Base-by-base conservation (phyloP, 2,113 vertebrate genomes). In the Myrmecobius fasciatus region DNA sequence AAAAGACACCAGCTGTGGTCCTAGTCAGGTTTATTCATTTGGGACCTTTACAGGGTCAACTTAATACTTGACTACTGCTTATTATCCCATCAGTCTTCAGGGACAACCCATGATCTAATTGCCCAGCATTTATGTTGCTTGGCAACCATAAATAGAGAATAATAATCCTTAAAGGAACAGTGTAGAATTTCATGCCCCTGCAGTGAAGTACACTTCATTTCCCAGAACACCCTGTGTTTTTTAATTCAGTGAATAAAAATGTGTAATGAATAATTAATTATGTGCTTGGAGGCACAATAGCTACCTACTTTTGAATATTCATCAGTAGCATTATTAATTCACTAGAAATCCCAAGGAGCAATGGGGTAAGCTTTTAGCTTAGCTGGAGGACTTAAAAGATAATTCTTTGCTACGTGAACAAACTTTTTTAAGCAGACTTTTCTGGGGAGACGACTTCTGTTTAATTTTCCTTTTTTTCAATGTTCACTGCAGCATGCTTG, bases 191-290 rank as follows among this genome's bases (percentile, higher is more conserved):
- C 98, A 98, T 98, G 98, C 98, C 98, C 98, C 98, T 97, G 98
- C 98, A 98, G 98, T 97, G 98, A 98, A 98, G 98, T 98, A 98
- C 98, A 98, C 98, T 98, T 98, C 98, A 98, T 98, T 99, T 99
- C 98, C 98, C 98, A 98, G 98, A 99, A 98, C 98, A 98, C 98
- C 98, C 98, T 97, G 98, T 99, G 98, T 99, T 99, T 99, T 99
- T 99, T 99, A 99, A 99, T 99, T 99, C 99, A 98, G 98, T 98
- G 99, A 99, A 98, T 99, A 99, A 99, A 99, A 99, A 99, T 99
- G 99, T 98, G 98, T 98, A 99, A 99, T 99, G 98, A 99, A 99
- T 99, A 99, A 99, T 99, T 99, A 99, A 99, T 99, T 99, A 98
- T 98, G 98, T 98, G 99, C 99, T 99, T 98, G 98, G 98, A 99